Conservation (phyloP, 2,888 invertebrate species). For the Campaea margaritaria region DNA sequence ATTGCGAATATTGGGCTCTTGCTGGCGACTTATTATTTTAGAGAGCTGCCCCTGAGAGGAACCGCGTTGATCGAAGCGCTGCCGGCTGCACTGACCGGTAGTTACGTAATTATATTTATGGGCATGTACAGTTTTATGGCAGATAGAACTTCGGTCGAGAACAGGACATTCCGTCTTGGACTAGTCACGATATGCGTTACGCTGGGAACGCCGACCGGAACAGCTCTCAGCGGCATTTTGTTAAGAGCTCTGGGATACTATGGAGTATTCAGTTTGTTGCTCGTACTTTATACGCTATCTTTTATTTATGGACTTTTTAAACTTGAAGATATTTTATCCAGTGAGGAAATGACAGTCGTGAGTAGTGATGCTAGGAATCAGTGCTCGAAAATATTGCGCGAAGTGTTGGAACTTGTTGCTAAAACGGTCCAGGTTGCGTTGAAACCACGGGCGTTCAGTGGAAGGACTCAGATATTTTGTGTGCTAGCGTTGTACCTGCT, state of each 20-base stretch:
- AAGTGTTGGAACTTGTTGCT: conserved; percentile 67
- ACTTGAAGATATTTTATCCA: conserved; percentile 67
- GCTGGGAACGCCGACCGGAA: conserved; percentile 81
- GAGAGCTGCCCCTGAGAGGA: conserved; percentile 77
- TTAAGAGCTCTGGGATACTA: conserved; percentile 76
- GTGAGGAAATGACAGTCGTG: conserved; percentile 41
- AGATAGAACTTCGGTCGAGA: conserved; percentile 84
- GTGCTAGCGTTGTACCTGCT: conserved; percentile 73
- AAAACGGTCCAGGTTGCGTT: conserved; percentile 75
- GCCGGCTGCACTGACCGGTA: conserved; percentile 86
- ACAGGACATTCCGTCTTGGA: conserved; percentile 87
- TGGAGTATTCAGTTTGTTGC: conserved; percentile 73
- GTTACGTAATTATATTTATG: conserved; percentile 85
- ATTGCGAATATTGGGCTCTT: conserved; percentile 81
- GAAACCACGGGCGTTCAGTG: conserved; percentile 61
- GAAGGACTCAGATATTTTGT: conserved; percentile 70
- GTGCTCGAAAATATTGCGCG: conserved; percentile 52
- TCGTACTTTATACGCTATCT: conserved; percentile 64
- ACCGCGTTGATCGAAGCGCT: conserved; percentile 84
- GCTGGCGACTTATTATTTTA: conserved; percentile 84
- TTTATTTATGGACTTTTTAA: conserved; percentile 71
- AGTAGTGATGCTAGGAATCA: conserved; percentile 40
- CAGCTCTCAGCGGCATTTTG: conserved; percentile 81
- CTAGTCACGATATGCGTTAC: conserved; percentile 84
- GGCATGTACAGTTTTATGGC: conserved; percentile 87